Evolutionary conservation across 2,113 vertebrate species (phyloP), one percentile per base, ranked within the genome.

Genomic region (Galbula dea): DNA sequence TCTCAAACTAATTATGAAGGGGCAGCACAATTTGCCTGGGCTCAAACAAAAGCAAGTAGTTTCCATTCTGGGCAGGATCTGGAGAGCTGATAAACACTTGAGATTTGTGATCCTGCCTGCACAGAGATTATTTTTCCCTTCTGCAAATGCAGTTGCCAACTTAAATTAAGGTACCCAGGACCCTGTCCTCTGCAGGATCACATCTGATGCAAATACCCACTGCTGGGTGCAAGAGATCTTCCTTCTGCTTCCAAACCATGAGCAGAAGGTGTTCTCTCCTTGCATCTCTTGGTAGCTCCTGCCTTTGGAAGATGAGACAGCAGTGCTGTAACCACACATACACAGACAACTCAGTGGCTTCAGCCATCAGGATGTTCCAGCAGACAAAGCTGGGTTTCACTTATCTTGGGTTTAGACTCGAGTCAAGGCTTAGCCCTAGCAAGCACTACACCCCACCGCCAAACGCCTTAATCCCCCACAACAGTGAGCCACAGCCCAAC

Each of bases 61-160:
- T 82, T 92, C 75, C 51, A 39, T 65, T 65, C 91, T 2, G 22
- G 65, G 84, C 93, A 82, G 77, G 63, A 22, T 67, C 36, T 37
- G 23, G 0, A 1, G 65, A 67, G 87, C 61, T 63, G 78, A 83
- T 61, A 23, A 68, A 67, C 4, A 23, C 34, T 24, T 18, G 79
- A 71, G 58, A 39, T 52, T 4, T 83, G 61, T 30, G 1, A 10
- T 27, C 78, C 23, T 0, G 0, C 75, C 86, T 55, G 39, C 61
- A 52, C 39, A 45, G 23, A 58, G 81, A 43, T 63, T 45, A 12
- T 18, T 37, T 46, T 57, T 76, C 17, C 51, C 59, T 82, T 49
- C 78, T 80, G 65, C 71, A 34, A 3, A 23, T 6, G 37, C 79
- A 93, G 59, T 74, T 15, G 27, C 46, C 36, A 55, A 26, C 65